phyloP scores from a whole-genome alignment of 1,140 invertebrate species.

The Drosophila pallidifrons region DNA sequence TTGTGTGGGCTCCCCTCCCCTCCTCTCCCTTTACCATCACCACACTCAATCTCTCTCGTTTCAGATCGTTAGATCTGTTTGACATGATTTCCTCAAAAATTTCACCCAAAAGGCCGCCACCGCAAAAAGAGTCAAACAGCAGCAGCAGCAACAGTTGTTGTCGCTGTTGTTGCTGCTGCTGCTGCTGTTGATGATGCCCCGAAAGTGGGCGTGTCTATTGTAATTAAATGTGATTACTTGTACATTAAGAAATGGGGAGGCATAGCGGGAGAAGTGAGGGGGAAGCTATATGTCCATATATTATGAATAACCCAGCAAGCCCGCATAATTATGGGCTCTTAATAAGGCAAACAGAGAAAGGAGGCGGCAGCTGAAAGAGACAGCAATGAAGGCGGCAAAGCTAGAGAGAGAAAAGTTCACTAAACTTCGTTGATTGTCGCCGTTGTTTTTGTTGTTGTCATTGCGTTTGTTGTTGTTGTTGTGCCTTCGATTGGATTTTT shows the following conservation, averaged over 20 bases:
- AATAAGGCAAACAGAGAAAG: slow-evolving; percentile 50
- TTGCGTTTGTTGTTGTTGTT: slow-evolving; percentile 13
- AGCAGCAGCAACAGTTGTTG: not conserved
- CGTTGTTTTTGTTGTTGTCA: slow-evolving; percentile 36
- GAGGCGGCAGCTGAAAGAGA: slow-evolving; percentile 10
- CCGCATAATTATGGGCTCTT: slow-evolving; percentile 71
- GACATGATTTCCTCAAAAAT: slow-evolving; percentile 67
- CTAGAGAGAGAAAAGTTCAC: slow-evolving; percentile 53
- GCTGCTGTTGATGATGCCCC: slow-evolving; percentile 37
- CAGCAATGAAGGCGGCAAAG: not conserved
- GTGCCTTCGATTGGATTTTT: slow-evolving; percentile 35
- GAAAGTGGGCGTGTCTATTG: slow-evolving; percentile 47
- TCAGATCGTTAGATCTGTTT: slow-evolving; percentile 62
- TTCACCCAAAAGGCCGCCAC: slow-evolving; percentile 39
- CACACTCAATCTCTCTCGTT: not conserved
- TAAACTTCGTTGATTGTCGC: slow-evolving; percentile 51
- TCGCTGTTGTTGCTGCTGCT: not conserved
- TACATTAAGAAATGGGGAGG: slow-evolving; percentile 35
- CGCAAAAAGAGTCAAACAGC: slow-evolving; percentile 23
- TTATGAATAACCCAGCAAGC: slow-evolving; percentile 31
- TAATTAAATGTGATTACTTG: slow-evolving; percentile 75
- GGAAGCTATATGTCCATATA: slow-evolving; percentile 1
- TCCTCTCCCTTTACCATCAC: not conserved
- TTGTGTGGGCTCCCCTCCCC: slow-evolving; percentile 29
- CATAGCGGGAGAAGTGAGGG: not conserved